Evolutionary conservation across 2,797 vertebrate species (phyloP), one percentile per base, ranked within the genome.

Genomic region (Eutrigla gurnardus): DNA sequence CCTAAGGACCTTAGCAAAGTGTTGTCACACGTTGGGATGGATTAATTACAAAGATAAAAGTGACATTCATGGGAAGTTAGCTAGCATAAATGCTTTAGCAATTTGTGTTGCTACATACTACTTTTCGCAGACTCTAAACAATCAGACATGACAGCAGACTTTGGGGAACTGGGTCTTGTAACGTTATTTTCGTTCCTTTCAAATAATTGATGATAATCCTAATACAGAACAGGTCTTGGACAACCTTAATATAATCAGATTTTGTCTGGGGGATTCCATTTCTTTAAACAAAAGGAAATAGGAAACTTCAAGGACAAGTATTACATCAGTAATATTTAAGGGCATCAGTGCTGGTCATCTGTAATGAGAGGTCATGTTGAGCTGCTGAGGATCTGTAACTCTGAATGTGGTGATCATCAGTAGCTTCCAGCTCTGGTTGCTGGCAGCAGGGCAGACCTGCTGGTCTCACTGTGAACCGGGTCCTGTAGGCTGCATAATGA

Each of bases 401-500:
- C 25, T 65, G 36, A 46, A 45, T 58, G 18, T 37, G 3, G 3
- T 35, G 35, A 13, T 67, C 17, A 58, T 52, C 18, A 57, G 49
- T 46, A 52, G 42, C 63, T 52, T 55, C n/a, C 64, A 65, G 68
- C 50, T 79, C 17, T 45, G 39, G 64, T 18, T 15, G 63, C 14
- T 73, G 40, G 17, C 49, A 68, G 53, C 43, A 50, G 33, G 9
- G 32, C 62, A 62, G n/a, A 36, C 39, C 55, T 54, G 45, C 62
- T 54, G 65, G 2, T 73, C 32, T 43, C 72, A 72, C 18, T 40
- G 18, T 59, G 46, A 70, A 52, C 58, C 6, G 42, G 39, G 35
- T 59, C 65, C 35, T n/a, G 17, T 50, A 15, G 49, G 33, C 43
- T 71, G 6, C 49, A 65, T 13, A 14, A 46, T 73, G 60, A 35